These are phyloP conservation scores for Emydocephalus ijimae DNA, from an alignment of 2,113 vertebrate genomes.

Conservation along the genomic window DNA sequence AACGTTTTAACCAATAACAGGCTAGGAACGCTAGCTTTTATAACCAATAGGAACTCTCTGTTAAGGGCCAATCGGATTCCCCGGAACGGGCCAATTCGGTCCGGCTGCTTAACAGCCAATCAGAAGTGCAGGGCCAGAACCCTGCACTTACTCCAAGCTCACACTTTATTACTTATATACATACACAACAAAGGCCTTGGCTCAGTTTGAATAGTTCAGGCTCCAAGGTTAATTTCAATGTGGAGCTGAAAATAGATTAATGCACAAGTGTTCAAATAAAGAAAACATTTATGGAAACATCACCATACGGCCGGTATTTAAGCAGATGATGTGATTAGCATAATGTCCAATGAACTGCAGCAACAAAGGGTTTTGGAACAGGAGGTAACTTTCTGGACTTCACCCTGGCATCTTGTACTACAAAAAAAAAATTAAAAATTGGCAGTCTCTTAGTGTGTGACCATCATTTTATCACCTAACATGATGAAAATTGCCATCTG, in stretches of 20 bases:
- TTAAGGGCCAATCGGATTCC: too few species aligned
- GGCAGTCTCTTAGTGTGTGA: slow-evolving; percentile 1
- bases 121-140: too few species aligned
- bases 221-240: slow-evolving; percentile 59
- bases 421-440: slow-evolving; percentile 15
- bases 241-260: slow-evolving; percentile 49
- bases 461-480: not conserved
- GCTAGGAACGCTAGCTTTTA: too few species aligned
- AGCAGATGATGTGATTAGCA: slow-evolving; percentile 62
- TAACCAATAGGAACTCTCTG: too few species aligned
- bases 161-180: too few species aligned
- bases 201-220: slow-evolving; percentile 34
- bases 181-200: too few species aligned
- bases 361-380: slow-evolving; percentile 43
- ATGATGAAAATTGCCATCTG: slow-evolving; percentile 3
- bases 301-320: slow-evolving; percentile 56
- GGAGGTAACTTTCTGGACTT: slow-evolving; percentile 53
- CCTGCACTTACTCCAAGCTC: too few species aligned
- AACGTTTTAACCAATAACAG: too few species aligned
- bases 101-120: too few species aligned
- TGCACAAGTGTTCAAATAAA: slow-evolving; percentile 54
- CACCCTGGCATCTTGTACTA: slow-evolving; percentile 43
- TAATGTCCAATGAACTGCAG: slow-evolving; percentile 49
- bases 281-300: slow-evolving; percentile 63
- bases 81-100: too few species aligned